Evolutionary conservation across 2,113 vertebrate genomes (phyloP).

Genomic region (Semnornis frantzii): DNA sequence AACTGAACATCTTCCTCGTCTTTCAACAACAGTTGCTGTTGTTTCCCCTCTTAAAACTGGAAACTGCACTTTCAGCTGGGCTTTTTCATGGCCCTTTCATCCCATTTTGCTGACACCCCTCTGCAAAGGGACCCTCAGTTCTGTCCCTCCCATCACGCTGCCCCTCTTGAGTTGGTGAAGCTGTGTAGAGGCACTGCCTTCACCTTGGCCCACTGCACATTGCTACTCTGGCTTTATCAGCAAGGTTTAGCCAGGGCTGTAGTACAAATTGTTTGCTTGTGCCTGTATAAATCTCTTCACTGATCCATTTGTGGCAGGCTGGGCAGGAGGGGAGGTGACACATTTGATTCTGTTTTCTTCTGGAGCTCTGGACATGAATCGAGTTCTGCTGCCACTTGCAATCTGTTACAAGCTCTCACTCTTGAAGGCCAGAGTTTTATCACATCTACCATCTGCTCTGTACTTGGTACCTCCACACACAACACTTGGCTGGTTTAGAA

Average conservation of each 20-base stretch:
- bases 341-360: background rate
- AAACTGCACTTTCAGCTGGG: background rate
- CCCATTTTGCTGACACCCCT: background rate
- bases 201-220: background rate
- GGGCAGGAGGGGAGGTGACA: background rate
- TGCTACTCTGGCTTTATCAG: background rate
- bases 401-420: background rate
- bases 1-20: background rate
- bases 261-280: constrained; percentile 1
- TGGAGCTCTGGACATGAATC: background rate
- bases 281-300: background rate
- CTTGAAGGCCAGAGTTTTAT: constrained; percentile 24
- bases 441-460: background rate
- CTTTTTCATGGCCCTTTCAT: background rate
- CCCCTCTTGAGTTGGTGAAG: background rate
- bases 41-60: no score
- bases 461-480: background rate
- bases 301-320: background rate
- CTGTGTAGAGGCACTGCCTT: background rate
- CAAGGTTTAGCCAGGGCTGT: background rate
- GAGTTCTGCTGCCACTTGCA: constrained; percentile 8
- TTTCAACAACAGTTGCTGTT: background rate
- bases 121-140: background rate
- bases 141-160: background rate
- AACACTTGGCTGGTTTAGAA: background rate